Percentiles rank a stretch among this genome's conserved stretches.
Conservation (phyloP, 2,113 vertebrate species). For the Heterocephalus glaber region DNA sequence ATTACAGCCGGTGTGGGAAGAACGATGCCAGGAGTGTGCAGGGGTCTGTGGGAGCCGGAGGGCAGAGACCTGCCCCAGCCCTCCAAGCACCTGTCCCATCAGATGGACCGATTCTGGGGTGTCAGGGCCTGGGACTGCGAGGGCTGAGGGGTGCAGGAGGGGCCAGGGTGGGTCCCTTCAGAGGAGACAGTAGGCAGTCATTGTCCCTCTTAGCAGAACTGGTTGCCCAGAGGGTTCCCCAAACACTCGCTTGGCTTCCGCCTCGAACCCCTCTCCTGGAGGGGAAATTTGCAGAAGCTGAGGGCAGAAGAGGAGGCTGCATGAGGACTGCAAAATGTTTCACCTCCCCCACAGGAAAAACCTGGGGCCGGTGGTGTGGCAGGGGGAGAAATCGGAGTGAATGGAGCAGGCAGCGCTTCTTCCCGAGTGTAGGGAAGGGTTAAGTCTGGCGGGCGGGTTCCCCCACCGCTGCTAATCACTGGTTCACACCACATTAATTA, state of each 20-base stretch:
- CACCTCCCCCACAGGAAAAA: neutral
- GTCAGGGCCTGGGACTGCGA: neutral
- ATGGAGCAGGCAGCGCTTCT: neutral
- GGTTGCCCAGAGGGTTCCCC: rapidly evolving
- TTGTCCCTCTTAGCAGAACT: neutral
- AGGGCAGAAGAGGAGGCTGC: neutral
- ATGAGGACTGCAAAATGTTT: neutral
- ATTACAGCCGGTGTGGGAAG: slow-evolving; percentile 31
- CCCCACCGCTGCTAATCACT: slow-evolving; percentile 28
- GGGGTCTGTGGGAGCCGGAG: neutral
- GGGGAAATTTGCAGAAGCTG: neutral
- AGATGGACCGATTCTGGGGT: neutral
- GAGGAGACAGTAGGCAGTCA: neutral
- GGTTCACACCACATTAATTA: slow-evolving; percentile 67
- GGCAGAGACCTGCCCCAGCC: neutral
- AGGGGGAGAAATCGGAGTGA: neutral
- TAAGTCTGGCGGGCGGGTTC: slow-evolving; percentile 21
- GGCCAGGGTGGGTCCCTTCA: neutral
- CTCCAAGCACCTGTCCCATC: neutral
- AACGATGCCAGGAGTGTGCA: neutral
- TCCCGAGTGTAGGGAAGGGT: slow-evolving; percentile 9
- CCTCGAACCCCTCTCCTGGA: neutral
- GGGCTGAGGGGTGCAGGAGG: neutral
- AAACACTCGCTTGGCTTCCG: neutral
- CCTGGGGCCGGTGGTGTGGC: neutral